These are phyloP conservation scores for Aplochiton taeniatus DNA, from an alignment of 2,797 vertebrate genomes.

Conservation along the genomic window DNA sequence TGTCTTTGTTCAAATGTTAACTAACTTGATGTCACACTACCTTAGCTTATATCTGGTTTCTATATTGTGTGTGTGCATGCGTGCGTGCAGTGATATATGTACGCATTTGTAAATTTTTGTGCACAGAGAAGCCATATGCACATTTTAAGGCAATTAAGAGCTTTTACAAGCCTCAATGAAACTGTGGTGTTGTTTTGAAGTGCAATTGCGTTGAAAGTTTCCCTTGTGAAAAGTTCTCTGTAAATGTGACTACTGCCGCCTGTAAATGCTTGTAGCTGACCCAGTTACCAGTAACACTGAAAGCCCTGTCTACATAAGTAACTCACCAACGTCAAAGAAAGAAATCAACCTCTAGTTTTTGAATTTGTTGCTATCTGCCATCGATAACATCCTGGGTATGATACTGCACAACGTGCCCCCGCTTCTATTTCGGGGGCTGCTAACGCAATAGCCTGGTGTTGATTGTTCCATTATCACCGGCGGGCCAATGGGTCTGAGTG, in stretches of 20 bases:
- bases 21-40: neutral
- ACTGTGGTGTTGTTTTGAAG: neutral
- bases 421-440: neutral
- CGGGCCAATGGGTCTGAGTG: neutral
- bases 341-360: too few species aligned
- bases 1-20: constrained; percentile 20
- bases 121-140: neutral
- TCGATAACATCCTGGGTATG: too few species aligned
- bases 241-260: constrained; percentile 21
- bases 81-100: neutral
- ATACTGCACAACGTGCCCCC: too few species aligned
- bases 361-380: too few species aligned
- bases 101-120: neutral
- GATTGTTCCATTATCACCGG: neutral
- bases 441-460: neutral
- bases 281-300: constrained; percentile 36
- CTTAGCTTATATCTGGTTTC: neutral
- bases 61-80: neutral
- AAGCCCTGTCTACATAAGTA: too few species aligned
- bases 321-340: too few species aligned
- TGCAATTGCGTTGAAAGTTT: constrained; percentile 18
- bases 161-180: neutral
- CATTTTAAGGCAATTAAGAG: neutral
- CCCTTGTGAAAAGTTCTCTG: neutral
- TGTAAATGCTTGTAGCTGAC: constrained; percentile 37